These are phyloP conservation scores for Tridacna gigas DNA, from an alignment of 2,888 invertebrate species.

Conservation along the genomic window DNA sequence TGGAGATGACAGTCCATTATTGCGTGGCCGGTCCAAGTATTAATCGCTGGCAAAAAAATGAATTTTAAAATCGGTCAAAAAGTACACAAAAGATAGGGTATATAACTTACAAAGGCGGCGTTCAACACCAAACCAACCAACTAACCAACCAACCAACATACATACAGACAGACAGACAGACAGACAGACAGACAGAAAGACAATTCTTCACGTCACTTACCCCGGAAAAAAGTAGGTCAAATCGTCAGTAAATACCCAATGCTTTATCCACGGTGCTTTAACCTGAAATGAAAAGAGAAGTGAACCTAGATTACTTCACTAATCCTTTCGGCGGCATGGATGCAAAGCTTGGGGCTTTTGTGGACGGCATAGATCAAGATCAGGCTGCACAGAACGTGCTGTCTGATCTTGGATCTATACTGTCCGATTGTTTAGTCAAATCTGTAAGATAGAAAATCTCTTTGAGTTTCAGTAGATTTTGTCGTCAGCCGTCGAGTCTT, in stretches of 20 bases:
- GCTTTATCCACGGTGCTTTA: conserved; percentile 51
- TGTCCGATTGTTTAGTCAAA: neutral
- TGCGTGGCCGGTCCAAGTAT: no score
- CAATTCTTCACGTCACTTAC: conserved; percentile 20
- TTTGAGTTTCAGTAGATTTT: no score
- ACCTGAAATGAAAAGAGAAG: conserved; percentile 29
- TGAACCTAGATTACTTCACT: no score
- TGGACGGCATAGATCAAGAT: no score
- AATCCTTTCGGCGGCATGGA: neutral
- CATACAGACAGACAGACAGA: neutral
- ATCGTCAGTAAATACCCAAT: conserved; percentile 38
- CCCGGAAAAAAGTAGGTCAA: conserved; percentile 38
- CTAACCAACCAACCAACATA: no score
- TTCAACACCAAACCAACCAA: neutral
- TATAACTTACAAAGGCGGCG: neutral
- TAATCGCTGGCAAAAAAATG: no score
- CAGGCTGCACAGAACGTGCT: no score
- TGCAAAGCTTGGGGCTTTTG: no score
- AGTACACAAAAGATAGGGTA: no score
- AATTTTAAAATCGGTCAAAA: no score
- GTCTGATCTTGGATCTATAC: neutral
- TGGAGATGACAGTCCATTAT: no score
- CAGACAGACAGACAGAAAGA: neutral
- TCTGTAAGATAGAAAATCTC: neutral
- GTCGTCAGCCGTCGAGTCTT: no score